A percentile compares a stretch with the other conserved stretches of the same genome.
These are phyloP conservation scores for Pseudochirops corinnae DNA, from an alignment of 2,797 vertebrate genomes.

Conservation along the genomic window DNA sequence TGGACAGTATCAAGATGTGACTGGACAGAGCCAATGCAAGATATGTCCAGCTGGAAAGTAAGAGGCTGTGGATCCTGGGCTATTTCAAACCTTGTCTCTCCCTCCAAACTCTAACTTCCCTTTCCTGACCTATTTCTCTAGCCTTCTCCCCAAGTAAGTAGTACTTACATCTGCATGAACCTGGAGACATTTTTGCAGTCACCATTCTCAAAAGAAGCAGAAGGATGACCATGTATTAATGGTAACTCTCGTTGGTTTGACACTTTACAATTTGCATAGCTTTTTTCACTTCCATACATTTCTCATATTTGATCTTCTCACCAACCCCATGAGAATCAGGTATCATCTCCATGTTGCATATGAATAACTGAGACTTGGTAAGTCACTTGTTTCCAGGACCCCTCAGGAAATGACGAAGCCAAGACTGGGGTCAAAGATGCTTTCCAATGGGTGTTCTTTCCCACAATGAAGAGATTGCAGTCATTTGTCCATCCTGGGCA, in stretches of 20 bases:
- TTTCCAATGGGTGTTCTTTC: background rate
- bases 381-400: background rate
- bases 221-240: background rate
- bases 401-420: background rate
- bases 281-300: background rate
- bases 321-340: background rate
- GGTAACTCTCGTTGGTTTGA: background rate
- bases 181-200: background rate
- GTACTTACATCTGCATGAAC: background rate
- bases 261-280: background rate
- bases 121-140: background rate
- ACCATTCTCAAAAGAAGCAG: background rate
- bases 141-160: background rate
- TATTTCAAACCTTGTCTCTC: background rate
- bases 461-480: background rate
- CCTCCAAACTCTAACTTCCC: background rate
- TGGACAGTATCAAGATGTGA: conserved; percentile 91
- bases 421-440: background rate
- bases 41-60: conserved; percentile 84
- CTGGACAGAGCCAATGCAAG: conserved; percentile 86
- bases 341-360: background rate
- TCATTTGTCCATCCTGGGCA: background rate
- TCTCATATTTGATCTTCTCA: background rate
- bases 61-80: conserved; percentile 20
- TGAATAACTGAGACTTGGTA: background rate